These are phyloP conservation scores for Dasyurus viverrinus DNA, from an alignment of 2,113 vertebrate species.

Conservation along the genomic window DNA sequence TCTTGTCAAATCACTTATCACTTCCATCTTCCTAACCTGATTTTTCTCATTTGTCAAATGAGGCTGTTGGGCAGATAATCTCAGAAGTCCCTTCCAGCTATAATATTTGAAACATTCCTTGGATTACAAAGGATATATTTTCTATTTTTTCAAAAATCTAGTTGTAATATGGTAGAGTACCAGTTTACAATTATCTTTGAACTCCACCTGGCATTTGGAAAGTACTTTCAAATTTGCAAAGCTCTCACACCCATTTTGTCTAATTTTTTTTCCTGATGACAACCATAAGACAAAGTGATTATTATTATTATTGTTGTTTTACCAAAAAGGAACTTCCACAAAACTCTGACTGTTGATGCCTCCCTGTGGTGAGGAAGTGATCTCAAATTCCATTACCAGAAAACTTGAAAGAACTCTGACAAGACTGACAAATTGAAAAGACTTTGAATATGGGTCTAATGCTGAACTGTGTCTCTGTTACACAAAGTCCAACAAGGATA, in stretches of 20 bases:
- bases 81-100: background rate
- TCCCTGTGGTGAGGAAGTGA: background rate
- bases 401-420: background rate
- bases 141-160: background rate
- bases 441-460: background rate
- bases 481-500: background rate
- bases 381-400: background rate
- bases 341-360: background rate
- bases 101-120: background rate
- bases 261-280: background rate
- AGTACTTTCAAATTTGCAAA: background rate
- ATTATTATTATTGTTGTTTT: background rate
- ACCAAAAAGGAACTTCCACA: background rate
- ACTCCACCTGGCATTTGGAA: background rate
- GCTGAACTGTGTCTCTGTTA: background rate
- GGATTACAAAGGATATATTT: background rate
- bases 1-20: background rate
- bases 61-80: background rate
- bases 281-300: background rate
- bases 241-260: background rate
- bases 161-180: background rate
- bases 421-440: background rate
- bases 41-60: background rate
- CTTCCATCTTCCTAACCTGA: background rate
- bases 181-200: background rate